Evolutionary conservation across 2,113 vertebrate species (phyloP).

Genomic region (Brachyhypopomus gauderio): DNA sequence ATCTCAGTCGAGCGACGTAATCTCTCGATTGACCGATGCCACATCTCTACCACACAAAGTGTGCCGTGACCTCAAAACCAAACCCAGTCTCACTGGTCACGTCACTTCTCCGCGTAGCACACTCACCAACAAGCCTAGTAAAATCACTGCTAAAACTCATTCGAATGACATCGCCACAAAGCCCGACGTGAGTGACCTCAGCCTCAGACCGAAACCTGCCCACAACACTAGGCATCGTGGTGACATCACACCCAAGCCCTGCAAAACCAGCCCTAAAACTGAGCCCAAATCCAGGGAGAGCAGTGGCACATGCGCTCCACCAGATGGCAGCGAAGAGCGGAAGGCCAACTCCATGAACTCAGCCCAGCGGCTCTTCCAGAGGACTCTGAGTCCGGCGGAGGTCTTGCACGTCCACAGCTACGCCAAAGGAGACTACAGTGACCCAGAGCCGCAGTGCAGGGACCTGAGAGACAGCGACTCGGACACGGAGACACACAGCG

Average conservation of each 20-base stretch:
- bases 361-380: slow-evolving; percentile 73
- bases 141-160: not conserved
- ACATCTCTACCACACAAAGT: slow-evolving; percentile 18
- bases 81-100: not conserved
- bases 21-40: not conserved
- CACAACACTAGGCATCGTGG: slow-evolving; percentile 16
- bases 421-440: slow-evolving; percentile 80
- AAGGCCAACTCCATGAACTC: slow-evolving; percentile 15
- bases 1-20: not conserved
- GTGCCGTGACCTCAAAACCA: slow-evolving; percentile 15
- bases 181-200: slow-evolving; percentile 7
- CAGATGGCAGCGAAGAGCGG: not conserved
- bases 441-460: slow-evolving; percentile 56
- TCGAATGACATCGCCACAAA: not conserved
- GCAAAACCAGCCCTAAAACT: slow-evolving; percentile 34
- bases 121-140: slow-evolving; percentile 8
- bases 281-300: slow-evolving; percentile 28
- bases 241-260: slow-evolving; percentile 19
- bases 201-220: slow-evolving; percentile 18
- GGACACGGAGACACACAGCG: slow-evolving; percentile 59
- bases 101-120: slow-evolving; percentile 2
- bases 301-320: not conserved
- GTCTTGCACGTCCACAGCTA: slow-evolving; percentile 89
- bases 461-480: slow-evolving; percentile 58
- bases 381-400: slow-evolving; percentile 77